Evolutionary conservation across 2,888 invertebrate genomes (phyloP), one percentile per base, ranked within the genome.

Genomic region (Hemaris fuciformis): DNA sequence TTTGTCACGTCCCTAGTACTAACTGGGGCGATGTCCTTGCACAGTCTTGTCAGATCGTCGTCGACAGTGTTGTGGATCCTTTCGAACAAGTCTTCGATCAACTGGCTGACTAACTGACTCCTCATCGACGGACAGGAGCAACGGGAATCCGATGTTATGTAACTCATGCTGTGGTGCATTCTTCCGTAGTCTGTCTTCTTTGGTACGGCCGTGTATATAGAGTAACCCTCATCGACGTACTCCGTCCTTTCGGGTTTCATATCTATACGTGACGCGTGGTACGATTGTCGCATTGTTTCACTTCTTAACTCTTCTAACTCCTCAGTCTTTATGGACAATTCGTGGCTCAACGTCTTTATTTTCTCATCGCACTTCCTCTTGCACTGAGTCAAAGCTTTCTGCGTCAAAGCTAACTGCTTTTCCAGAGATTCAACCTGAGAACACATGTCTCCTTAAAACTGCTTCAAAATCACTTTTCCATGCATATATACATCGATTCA

Each of bases 361-460:
- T 93, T 94, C 66, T 94, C 94, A 62, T 93, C 93, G 64, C 91
- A 93, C 63, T 91, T 92, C 69, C 90, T 88, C 70, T 93, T 89
- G 75, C 91, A 93, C 66, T 92, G 89, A n/a, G 89, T 88, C 69
- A 95, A 81, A 63, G 94, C 92, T 70, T 90, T 85, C 62, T 93
- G 92, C 62, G 95, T 87, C 65, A 94, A 87, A 61, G 88, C 77
- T 69, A 95, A 85, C 85, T 93, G 93, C 73, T 92, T 88, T 80
- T 94, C 94, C 74, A 94, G 84, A 70, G 93, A 94, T 82, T 93
- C 93, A 27, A 93, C 93, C 93, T 93, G 91, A 83, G 91, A 88
- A 92, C 84, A 91, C 86, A 90, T 72, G 74, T 83, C 87, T 87
- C 83, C 89, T 89, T 89, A 89, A 70, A 84, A 80, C 75, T 70